Evolutionary conservation across 2,797 vertebrate species (phyloP).

Genomic region (Phaenicophaeus curvirostris): DNA sequence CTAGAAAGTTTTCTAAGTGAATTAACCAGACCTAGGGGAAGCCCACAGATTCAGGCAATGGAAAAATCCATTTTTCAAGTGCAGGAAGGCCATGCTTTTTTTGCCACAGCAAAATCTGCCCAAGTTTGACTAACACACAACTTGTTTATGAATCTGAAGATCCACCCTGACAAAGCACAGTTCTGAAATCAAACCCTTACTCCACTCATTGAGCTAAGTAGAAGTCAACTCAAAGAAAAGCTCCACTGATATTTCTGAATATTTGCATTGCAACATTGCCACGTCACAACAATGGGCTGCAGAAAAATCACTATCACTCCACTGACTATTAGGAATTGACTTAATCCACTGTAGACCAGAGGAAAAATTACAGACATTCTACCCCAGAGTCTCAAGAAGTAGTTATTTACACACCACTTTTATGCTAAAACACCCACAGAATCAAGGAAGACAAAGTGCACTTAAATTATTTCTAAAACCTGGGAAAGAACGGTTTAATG

Average conservation of each 20-base stretch:
- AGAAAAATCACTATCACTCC: neutral
- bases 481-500: neutral
- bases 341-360: neutral
- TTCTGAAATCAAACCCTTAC: neutral
- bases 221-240: neutral
- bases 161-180: neutral
- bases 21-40: neutral
- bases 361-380: neutral
- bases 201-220: neutral
- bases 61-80: neutral
- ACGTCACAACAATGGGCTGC: accelerated
- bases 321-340: neutral
- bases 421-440: neutral
- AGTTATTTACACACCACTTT: neutral
- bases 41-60: neutral
- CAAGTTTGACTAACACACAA: neutral
- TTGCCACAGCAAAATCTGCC: neutral
- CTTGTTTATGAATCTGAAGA: neutral
- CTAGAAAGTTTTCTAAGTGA: neutral
- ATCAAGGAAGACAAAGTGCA: neutral
- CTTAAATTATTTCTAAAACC: neutral
- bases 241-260: neutral
- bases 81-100: neutral
- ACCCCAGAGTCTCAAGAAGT: neutral
- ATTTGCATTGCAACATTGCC: neutral